Evolutionary conservation across 2,888 invertebrate species (phyloP).

Genomic region (Petrolisthes manimaculis): DNA sequence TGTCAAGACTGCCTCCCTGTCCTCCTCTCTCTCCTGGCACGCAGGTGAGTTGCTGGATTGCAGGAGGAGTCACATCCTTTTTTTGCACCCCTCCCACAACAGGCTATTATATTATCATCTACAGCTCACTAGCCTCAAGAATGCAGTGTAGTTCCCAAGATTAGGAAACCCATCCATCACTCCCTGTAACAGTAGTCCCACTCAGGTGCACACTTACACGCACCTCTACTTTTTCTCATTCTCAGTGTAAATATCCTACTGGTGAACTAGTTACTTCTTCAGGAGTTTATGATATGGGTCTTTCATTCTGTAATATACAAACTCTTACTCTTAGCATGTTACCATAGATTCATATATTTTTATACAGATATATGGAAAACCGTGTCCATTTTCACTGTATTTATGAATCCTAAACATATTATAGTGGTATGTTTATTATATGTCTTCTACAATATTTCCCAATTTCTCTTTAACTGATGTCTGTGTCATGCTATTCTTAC

Average conservation of each 20-base stretch:
- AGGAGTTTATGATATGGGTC: constrained; percentile 8
- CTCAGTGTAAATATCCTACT: constrained; percentile 7
- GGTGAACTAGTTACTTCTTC: constrained; percentile 15
- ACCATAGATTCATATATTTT: constrained; percentile 11
- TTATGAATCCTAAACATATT: constrained; percentile 7
- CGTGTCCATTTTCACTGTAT: neutral
- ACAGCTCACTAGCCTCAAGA: constrained; percentile 57
- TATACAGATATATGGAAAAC: constrained; percentile 23
- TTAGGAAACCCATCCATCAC: constrained; percentile 24
- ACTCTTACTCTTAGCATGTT: constrained; percentile 19
- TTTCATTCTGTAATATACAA: constrained; percentile 16
- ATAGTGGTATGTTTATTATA: neutral
- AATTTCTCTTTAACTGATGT: constrained; percentile 6
- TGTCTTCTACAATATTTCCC: neutral
- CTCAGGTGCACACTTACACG: constrained; percentile 32
- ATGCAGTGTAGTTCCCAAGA: constrained; percentile 39
- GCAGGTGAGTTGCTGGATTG: constrained; percentile 64
- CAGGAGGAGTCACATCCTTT: constrained; percentile 46
- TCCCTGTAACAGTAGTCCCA: constrained; percentile 30
- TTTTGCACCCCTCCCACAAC: constrained; percentile 35
- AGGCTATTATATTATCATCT: constrained; percentile 31
- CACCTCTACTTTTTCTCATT: constrained; percentile 19
- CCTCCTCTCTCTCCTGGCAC: constrained; percentile 66
- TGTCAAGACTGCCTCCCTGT: constrained; percentile 66
- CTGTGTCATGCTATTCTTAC: constrained; percentile 7